Evolutionary conservation across 2,797 vertebrate genomes (phyloP).

Genomic region (Gila robusta): DNA sequence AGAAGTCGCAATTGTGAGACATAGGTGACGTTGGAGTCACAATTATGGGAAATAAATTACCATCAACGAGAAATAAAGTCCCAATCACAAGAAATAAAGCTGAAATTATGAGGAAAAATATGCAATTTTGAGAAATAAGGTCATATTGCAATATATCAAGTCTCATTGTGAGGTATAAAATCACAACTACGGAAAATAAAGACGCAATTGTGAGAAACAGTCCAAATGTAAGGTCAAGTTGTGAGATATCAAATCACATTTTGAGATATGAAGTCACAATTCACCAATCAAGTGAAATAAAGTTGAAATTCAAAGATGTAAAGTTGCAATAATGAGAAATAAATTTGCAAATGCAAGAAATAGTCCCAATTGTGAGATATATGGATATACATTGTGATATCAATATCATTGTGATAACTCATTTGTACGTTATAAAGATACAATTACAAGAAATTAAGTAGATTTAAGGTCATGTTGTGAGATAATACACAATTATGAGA

Average conservation of each 20-base stretch:
- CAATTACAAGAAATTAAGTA: neutral
- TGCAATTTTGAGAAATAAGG: neutral
- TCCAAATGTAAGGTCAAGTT: neutral
- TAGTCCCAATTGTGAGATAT: neutral
- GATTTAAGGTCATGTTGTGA: no score
- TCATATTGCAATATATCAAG: no score
- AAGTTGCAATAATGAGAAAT: neutral
- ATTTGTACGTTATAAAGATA: neutral
- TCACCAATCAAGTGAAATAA: neutral
- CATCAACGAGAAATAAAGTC: no score
- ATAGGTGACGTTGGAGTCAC: neutral
- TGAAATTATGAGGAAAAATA: neutral
- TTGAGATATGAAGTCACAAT: neutral
- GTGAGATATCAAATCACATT: neutral
- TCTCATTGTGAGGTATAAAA: neutral
- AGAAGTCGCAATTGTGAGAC: neutral
- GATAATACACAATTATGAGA: neutral
- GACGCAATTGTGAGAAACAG: no score
- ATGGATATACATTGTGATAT: neutral
- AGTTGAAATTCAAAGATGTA: no score
- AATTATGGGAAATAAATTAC: neutral
- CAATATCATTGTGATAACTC: no score
- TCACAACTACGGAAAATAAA: neutral
- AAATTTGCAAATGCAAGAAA: neutral
- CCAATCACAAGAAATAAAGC: neutral